Evolutionary conservation across 2,113 vertebrate species (phyloP).

Genomic region (Paraplagusia blochii): DNA sequence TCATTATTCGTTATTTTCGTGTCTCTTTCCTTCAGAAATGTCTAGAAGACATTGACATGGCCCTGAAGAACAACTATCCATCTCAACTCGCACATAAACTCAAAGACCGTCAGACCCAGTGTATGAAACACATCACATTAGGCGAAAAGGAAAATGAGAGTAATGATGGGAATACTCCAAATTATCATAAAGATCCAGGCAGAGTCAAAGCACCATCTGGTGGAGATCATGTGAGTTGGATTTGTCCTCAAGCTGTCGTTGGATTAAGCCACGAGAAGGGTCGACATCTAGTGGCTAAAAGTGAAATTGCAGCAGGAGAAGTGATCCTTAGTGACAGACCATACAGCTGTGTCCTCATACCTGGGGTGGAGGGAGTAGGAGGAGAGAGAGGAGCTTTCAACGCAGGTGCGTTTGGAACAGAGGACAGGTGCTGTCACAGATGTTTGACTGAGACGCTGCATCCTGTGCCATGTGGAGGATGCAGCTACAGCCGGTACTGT

Average conservation of each 20-base stretch:
- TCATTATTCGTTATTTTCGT: not conserved
- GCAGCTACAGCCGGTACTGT: constrained; percentile 88
- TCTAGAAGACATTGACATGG: constrained; percentile 82
- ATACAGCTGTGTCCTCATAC: constrained; percentile 85
- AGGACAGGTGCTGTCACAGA: constrained; percentile 83
- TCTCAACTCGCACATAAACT: constrained; percentile 82
- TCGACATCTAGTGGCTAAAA: constrained; percentile 80
- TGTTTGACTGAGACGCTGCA: constrained; percentile 78
- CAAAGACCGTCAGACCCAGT: constrained; percentile 76
- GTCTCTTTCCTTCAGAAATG: constrained; percentile 74
- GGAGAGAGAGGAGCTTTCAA: constrained; percentile 5
- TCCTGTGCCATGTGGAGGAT: constrained; percentile 79
- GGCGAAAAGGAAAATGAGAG: constrained; percentile 14
- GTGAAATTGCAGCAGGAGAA: constrained; percentile 81
- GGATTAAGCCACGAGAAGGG: constrained; percentile 76
- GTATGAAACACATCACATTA: constrained; percentile 70
- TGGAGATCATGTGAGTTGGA: constrained; percentile 27
- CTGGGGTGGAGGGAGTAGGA: constrained; percentile 54
- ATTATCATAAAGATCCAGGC: constrained; percentile 6
- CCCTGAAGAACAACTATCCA: constrained; percentile 81
- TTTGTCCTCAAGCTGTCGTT: constrained; percentile 73
- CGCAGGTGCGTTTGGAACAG: constrained; percentile 46
- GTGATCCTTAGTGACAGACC: constrained; percentile 83
- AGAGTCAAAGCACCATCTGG: not conserved
- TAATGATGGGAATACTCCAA: constrained; percentile 21